Percentiles rank a stretch among this genome's conserved stretches.
Evolutionary conservation across 2,888 invertebrate species (phyloP).

Genomic region (Parasteatoda lunata): DNA sequence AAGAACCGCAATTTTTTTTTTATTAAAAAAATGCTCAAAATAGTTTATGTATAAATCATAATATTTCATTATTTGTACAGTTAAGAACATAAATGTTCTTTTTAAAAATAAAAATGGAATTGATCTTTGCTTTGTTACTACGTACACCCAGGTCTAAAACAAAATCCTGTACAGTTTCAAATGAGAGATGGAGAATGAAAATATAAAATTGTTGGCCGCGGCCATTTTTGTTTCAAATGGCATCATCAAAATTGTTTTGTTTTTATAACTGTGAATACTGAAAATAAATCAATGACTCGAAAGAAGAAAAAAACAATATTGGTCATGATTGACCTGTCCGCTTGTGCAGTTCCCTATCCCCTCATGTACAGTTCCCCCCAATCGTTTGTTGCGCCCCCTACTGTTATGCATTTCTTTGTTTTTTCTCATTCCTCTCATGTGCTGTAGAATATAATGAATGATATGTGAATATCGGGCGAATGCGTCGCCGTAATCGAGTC

Average conservation of each 20-base stretch:
- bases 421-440: conserved; percentile 46
- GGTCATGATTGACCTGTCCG: conserved; percentile 23
- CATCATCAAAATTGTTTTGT: conserved; percentile 28
- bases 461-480: conserved; percentile 62
- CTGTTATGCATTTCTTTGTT: conserved; percentile 41
- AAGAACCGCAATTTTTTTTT: not conserved
- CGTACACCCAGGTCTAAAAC: conserved; percentile 23
- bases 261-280: conserved; percentile 20
- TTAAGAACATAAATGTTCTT: too few relatives aligned
- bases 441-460: conserved; percentile 60
- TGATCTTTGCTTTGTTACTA: too few relatives aligned
- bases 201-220: not conserved
- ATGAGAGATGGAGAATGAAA: not conserved
- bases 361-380: conserved; percentile 49
- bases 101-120: too few relatives aligned
- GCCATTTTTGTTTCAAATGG: not conserved
- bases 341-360: conserved; percentile 42
- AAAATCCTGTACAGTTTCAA: conserved; percentile 44
- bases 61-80: too few relatives aligned
- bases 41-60: not conserved
- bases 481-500: conserved; percentile 51
- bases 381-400: conserved; percentile 37
- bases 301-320: conserved; percentile 2
- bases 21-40: conserved; percentile 37
- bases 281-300: not conserved